Conservation (phyloP, 2,113 vertebrate genomes). For the Protomyctophum bolini region DNA sequence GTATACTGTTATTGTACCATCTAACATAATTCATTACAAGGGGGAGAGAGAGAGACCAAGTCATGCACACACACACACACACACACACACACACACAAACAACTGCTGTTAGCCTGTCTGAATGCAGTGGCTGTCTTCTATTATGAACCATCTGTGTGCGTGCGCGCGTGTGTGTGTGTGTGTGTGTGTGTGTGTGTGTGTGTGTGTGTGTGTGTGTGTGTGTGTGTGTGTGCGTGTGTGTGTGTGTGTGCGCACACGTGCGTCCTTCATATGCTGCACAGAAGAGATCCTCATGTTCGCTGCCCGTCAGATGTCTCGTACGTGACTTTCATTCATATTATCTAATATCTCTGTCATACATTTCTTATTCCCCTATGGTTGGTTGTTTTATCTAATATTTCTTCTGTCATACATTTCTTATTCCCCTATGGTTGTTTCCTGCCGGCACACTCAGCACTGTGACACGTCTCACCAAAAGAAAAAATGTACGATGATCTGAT, state of each 20-base stretch:
- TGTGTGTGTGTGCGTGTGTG: no score
- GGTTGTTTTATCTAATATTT: not conserved
- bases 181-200: no score
- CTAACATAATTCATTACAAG: constrained; percentile 1
- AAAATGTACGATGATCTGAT: not conserved
- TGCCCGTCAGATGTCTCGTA: no score
- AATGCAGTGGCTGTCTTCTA: no score
- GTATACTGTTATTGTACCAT: not conserved
- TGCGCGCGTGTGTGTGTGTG: no score
- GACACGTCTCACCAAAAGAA: not conserved
- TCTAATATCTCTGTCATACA: not conserved
- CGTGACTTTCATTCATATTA: not conserved
- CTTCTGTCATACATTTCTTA: not conserved
- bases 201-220: no score
- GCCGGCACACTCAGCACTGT: not conserved
- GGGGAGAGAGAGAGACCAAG: not conserved
- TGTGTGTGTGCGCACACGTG: no score
- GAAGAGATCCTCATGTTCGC: no score
- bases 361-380: not conserved
- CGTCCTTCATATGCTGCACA: no score
- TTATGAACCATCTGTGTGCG: no score
- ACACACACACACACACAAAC: not conserved
- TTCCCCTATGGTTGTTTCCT: not conserved
- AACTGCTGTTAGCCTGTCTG: no score
- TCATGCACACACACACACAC: not conserved